Percentiles rank a stretch among this genome's conserved stretches.
Conservation (phyloP, 2,113 vertebrate species). For the Stegostoma tigrinum region DNA sequence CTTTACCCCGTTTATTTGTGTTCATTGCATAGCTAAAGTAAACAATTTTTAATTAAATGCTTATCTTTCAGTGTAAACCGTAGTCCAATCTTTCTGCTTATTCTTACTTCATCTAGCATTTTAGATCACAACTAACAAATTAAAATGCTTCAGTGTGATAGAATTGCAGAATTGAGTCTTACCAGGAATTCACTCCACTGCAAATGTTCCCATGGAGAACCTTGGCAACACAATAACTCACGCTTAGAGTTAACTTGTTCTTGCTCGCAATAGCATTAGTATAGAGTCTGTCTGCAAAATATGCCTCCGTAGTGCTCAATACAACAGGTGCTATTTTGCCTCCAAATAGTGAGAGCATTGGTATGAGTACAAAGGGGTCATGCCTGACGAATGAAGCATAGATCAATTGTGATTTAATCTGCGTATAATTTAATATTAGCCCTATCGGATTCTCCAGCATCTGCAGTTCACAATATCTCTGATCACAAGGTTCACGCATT, state of each 20-base stretch:
- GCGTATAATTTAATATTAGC: no score
- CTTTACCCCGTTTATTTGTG: background rate
- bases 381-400: no score
- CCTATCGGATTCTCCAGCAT: no score
- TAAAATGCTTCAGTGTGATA: constrained; percentile 50
- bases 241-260: constrained; percentile 51
- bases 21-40: background rate
- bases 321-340: background rate
- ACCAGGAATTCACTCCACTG: constrained; percentile 49
- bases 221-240: constrained; percentile 46
- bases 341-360: background rate
- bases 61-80: background rate
- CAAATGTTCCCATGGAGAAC: constrained; percentile 54
- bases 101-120: background rate
- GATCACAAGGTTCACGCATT: no score
- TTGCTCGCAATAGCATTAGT: background rate
- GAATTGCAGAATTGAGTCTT: constrained; percentile 54
- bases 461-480: no score
- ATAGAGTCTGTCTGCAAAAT: background rate
- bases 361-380: background rate
- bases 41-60: background rate
- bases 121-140: background rate
- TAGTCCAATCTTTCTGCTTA: background rate
- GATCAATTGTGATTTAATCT: background rate
- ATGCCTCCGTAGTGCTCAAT: background rate